These are phyloP conservation scores for Mugil cephalus DNA, from an alignment of 2,113 vertebrate species.

Conservation along the genomic window DNA sequence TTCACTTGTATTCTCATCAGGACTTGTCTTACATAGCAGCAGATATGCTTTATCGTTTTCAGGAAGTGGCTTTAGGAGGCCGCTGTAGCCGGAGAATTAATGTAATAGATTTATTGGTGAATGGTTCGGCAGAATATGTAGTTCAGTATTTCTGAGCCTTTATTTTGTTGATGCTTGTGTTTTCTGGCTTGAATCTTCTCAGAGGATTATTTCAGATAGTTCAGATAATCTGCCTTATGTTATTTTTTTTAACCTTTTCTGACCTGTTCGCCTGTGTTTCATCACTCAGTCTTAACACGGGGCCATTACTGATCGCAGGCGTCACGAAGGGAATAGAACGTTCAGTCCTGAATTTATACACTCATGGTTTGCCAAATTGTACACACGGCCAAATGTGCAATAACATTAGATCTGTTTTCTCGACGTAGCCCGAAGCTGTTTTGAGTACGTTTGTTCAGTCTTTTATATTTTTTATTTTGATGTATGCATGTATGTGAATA, in stretches of 20 bases:
- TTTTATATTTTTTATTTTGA: slow-evolving; percentile 56
- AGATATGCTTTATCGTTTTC: background rate
- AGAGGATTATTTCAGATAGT: slow-evolving; percentile 48
- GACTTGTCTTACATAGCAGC: slow-evolving; percentile 7
- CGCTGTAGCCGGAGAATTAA: slow-evolving; percentile 8
- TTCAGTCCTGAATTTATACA: slow-evolving; percentile 17
- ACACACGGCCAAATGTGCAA: slow-evolving; percentile 62
- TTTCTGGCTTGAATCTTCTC: slow-evolving; percentile 28
- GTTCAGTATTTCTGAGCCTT: slow-evolving; percentile 40
- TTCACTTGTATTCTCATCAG: slow-evolving; percentile 37
- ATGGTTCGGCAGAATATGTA: slow-evolving; percentile 6
- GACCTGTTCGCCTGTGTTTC: slow-evolving; percentile 43
- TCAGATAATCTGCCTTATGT: slow-evolving; percentile 64
- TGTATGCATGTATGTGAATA: slow-evolving; percentile 59
- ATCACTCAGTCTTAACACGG: slow-evolving; percentile 47
- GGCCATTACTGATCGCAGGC: slow-evolving; percentile 12
- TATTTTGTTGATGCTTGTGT: slow-evolving; percentile 33
- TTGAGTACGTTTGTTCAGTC: slow-evolving; percentile 5
- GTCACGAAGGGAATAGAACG: slow-evolving; percentile 13
- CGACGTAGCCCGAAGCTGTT: slow-evolving; percentile 1
- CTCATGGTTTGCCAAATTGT: slow-evolving; percentile 75
- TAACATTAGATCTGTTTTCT: slow-evolving; percentile 47
- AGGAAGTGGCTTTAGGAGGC: slow-evolving; percentile 3
- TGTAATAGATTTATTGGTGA: background rate
- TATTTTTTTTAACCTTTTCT: slow-evolving; percentile 9